Percentiles rank a stretch among this genome's conserved stretches.
phyloP scores from a whole-genome alignment of 2,797 vertebrate species.

The Silurus aristotelis region DNA sequence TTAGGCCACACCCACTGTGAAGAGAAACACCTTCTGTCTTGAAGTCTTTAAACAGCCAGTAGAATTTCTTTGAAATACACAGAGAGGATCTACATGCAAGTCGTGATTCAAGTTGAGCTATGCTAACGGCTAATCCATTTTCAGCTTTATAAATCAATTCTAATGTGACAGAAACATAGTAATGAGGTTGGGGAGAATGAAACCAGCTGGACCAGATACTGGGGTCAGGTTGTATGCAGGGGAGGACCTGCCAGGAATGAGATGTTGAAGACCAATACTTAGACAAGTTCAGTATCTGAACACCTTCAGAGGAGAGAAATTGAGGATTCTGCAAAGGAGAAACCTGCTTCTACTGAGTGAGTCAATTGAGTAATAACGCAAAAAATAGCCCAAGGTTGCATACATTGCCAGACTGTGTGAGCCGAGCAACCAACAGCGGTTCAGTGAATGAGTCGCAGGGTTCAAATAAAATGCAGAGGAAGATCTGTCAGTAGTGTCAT shows the following conservation, averaged over 20 bases:
- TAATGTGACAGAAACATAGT: not conserved
- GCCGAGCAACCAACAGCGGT: not conserved
- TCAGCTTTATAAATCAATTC: not conserved
- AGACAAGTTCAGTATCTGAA: not conserved
- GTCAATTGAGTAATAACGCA: not conserved
- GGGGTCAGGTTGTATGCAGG: not conserved
- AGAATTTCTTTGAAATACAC: not conserved
- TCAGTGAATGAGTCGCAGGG: not conserved
- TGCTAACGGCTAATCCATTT: not conserved
- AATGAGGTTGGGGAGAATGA: not conserved
- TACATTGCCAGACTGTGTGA: not conserved
- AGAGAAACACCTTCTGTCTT: not conserved
- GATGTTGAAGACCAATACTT: not conserved
- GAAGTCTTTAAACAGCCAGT: not conserved
- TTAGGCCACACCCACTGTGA: not conserved
- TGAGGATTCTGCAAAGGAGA: not conserved
- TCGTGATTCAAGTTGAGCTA: not conserved
- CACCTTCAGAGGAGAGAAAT: not conserved
- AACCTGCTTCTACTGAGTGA: not conserved
- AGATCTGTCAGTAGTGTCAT: not conserved
- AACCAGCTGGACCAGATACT: not conserved
- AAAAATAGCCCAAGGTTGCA: not conserved
- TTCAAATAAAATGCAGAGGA: not conserved
- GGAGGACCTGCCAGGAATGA: not conserved
- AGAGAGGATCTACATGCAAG: not conserved